Evolutionary conservation across 2,797 vertebrate genomes (phyloP).

Genomic region (Pseudocheirus occidentalis): DNA sequence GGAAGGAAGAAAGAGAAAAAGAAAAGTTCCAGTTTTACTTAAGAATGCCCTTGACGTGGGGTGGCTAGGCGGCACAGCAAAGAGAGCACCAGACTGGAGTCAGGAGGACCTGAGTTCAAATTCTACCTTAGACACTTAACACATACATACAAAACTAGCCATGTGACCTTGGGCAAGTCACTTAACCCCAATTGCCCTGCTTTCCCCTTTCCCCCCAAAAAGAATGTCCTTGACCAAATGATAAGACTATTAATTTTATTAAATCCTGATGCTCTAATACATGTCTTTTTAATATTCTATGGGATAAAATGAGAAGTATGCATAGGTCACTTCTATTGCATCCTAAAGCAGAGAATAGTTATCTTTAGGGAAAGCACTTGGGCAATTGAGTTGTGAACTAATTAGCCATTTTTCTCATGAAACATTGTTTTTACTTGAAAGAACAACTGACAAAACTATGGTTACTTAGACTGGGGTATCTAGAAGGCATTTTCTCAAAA

Average conservation of each 20-base stretch:
- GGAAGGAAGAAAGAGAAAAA: not conserved
- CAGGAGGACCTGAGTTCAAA: too few relatives aligned
- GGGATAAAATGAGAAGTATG: not conserved
- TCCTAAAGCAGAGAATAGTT: not conserved
- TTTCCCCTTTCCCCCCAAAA: too few relatives aligned
- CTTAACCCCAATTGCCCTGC: too few relatives aligned
- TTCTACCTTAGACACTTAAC: too few relatives aligned
- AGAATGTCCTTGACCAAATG: not conserved
- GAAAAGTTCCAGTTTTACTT: not conserved
- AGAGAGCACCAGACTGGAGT: too few relatives aligned
- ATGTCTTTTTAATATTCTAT: not conserved
- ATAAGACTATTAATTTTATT: not conserved
- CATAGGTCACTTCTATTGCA: not conserved
- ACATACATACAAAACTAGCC: too few relatives aligned
- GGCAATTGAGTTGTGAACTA: not conserved
- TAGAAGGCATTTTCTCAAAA: not conserved
- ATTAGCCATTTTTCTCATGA: not conserved
- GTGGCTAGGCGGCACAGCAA: too few relatives aligned
- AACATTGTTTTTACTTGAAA: not conserved
- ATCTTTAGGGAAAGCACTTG: not conserved
- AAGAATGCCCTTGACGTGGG: not conserved
- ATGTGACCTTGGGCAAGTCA: too few relatives aligned
- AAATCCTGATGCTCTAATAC: not conserved
- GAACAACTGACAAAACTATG: not conserved
- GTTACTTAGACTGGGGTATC: not conserved